Evolutionary conservation across 1,140 invertebrate genomes (phyloP), one percentile per base, ranked within the genome.

Genomic region (Eumaeus atala): DNA sequence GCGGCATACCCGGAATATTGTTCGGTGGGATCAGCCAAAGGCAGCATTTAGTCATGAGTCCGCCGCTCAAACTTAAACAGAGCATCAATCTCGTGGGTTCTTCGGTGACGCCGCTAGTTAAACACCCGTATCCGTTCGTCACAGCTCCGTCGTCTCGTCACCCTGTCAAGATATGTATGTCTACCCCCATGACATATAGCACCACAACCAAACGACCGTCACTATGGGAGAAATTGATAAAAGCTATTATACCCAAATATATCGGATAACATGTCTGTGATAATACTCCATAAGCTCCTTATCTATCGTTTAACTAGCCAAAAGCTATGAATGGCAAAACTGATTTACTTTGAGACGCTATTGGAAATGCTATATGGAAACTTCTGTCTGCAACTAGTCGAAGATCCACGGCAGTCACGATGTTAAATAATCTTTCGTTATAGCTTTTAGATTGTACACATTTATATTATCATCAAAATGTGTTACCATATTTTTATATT

Each of bases 101-200:
- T 0, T 73, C 80, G 0, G 59, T 67, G 18, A 66, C 77, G n/a
- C 77, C 74, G 8, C 35, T 77, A 17, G 55, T 65, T 0, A 75
- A 74, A 61, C 82, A 83, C 50, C 78, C 80, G 0, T 82, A 79
- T 56, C 77, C 75, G 0, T 82, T 79, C 42, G 70, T 75, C 7
- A 65, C 70, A 53, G 70, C 73, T 8, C 48, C 63, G 0, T 62
- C 60, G 11, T 61, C 68, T 14, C 59, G 63, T 33, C 72, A 54
- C 44, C 77, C 75, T 0, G 47, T 79, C 0, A 76, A 70, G 58
- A 65, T 84, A 6, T 85, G 82, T 36, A 65, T 77, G 36, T 36
- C 72, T 1, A 58, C 70, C 28, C 70, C 79, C 6, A 18, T 62
- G 3, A 59, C 60, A 35, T 71, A 60, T 42, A n/a, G 62, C 11